Base-by-base conservation (phyloP, 2,113 vertebrate species). In the Sprattus sprattus region DNA sequence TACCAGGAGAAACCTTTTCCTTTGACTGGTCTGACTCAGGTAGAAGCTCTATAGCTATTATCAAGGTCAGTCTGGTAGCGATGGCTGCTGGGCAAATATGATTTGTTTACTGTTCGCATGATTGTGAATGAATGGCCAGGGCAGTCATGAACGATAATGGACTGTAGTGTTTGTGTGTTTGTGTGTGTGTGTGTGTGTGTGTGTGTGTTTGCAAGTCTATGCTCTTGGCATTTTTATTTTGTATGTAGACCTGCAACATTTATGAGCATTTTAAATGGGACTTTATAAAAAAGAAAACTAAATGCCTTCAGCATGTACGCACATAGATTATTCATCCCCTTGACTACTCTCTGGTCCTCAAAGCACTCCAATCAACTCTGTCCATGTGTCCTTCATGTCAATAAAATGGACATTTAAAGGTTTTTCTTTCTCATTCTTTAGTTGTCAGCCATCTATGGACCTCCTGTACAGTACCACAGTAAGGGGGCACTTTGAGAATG, bases 251-350 rank as follows among this genome's bases (percentile, higher is more conserved):
- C 87, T 90, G 85, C 86, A 90, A 86, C 71, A 85, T 90, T 89
- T 86, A 90, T 90, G 86, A 90, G 89, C 82, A 84, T 83, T 87
- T 83, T 87, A 88, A 88, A 87, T 60, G 25, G 78, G 28, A 67
- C 86, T 84, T 67, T 82, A 82, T 80, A n/a, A 32, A 86, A 86
- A 85, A 84, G 45, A 87, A 85, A 89, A 81, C 80, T 16, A 83
- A 89, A 87, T 83, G 81, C 71, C 64, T 85, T 85, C 81, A 25
- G 22, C 81, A 45, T 89, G 52, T 84, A 78, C 78, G 83, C 83
- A 39, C 54, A 90, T 89, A 15, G 81, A 89, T 90, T 67, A 89
- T 89, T 89, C 60, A 90, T 89, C 54, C 22, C 54, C 32, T 13
- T 44, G 71, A 78, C 71, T 39, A 78, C 32, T 39, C 25, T 32